phyloP scores from a whole-genome alignment of 2,888 invertebrate genomes.

The Cephus pygmeus region DNA sequence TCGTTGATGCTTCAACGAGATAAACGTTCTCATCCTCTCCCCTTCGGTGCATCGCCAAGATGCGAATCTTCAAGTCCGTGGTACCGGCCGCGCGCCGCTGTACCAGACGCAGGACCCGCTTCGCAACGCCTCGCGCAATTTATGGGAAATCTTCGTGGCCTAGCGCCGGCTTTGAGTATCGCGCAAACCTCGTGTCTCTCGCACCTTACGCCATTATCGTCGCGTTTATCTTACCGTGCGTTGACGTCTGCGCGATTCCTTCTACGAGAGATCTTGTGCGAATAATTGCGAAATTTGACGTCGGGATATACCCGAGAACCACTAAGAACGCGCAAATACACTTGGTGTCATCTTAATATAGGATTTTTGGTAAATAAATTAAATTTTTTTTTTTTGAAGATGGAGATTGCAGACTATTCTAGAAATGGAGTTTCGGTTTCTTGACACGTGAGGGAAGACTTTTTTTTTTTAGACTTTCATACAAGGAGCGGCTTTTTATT shows the following conservation, averaged over 20 bases:
- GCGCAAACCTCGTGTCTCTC: neutral
- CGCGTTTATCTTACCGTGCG: neutral
- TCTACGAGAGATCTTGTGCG: neutral
- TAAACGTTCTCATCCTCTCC: constrained; percentile 6
- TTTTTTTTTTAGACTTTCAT: neutral
- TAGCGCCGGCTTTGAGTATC: neutral
- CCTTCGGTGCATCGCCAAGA: constrained; percentile 23
- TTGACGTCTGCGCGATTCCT: neutral
- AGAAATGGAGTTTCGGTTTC: neutral
- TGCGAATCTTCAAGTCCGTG: constrained; percentile 39
- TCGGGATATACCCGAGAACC: neutral
- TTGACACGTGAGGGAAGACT: neutral
- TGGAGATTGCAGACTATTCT: too few species aligned
- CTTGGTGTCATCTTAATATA: neutral
- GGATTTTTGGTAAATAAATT: neutral
- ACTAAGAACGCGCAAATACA: neutral
- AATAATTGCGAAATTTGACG: neutral
- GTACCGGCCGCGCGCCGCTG: constrained; percentile 1
- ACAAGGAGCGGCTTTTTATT: neutral
- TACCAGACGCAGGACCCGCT: constrained; percentile 25
- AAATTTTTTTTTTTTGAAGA: neutral
- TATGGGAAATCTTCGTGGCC: neutral
- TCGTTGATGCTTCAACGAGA: constrained; percentile 27
- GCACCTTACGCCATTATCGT: neutral
- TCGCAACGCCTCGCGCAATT: constrained; percentile 17